Evolutionary conservation across 1,140 invertebrate genomes (phyloP).

Genomic region (Sipha flava): DNA sequence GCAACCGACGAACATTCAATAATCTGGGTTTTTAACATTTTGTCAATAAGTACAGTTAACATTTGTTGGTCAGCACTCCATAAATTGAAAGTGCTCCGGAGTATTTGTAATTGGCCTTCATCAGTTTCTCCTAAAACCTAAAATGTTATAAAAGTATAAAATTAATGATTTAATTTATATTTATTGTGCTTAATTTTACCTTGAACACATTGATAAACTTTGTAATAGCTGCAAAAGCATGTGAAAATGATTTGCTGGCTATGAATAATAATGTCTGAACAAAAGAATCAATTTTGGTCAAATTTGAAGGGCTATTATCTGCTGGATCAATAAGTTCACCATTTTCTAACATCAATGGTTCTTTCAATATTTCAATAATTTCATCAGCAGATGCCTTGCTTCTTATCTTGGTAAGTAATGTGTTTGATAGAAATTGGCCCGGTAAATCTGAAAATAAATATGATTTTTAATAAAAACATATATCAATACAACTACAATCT

Average conservation of each 20-base stretch:
- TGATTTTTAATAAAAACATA: neutral
- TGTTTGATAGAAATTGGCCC: conserved; percentile 47
- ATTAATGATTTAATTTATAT: neutral
- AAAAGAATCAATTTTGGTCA: conserved; percentile 93
- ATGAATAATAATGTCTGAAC: conserved; percentile 87
- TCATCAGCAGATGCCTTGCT: conserved; percentile 84
- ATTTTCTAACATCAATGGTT: conserved; percentile 61
- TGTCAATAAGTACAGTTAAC: conserved; percentile 92
- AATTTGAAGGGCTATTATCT: conserved; percentile 57
- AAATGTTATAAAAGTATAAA: conserved; percentile 34
- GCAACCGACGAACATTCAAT: conserved; percentile 94
- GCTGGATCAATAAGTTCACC: conserved; percentile 45
- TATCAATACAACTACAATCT: neutral
- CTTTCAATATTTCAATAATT: conserved; percentile 77
- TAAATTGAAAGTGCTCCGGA: conserved; percentile 86
- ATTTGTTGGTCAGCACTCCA: conserved; percentile 95
- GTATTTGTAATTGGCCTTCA: conserved; percentile 89
- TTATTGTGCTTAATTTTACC: conserved; percentile 44
- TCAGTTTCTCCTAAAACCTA: conserved; percentile 82
- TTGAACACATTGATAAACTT: conserved; percentile 95
- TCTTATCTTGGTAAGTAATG: conserved; percentile 74
- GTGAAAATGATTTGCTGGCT: conserved; percentile 94
- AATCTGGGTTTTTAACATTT: conserved; percentile 94
- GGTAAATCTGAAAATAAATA: conserved; percentile 48
- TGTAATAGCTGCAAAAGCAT: conserved; percentile 93